phyloP scores from a whole-genome alignment of 2,797 vertebrate genomes.

The Danionella dracula region DNA sequence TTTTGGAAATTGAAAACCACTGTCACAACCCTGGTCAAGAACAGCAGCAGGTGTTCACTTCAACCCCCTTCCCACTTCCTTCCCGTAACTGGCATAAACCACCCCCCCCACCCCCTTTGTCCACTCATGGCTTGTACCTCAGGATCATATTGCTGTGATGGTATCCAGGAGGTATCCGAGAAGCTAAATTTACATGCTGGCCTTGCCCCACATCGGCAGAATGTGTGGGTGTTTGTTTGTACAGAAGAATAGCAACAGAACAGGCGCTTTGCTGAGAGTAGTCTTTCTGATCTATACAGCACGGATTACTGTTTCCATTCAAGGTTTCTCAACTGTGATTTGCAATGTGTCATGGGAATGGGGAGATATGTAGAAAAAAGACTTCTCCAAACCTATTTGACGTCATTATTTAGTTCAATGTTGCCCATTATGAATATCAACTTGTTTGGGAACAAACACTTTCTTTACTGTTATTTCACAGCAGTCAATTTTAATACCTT shows the following conservation, averaged over 20 bases:
- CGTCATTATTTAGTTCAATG: no score
- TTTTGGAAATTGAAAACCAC: slow-evolving; percentile 10
- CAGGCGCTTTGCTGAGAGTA: not conserved
- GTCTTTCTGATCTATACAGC: not conserved
- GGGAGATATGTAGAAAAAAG: no score
- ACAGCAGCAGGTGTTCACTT: slow-evolving; percentile 15
- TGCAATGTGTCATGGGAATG: no score
- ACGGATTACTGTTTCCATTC: not conserved
- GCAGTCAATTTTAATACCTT: no score
- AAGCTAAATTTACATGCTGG: slow-evolving; percentile 2
- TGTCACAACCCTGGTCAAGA: not conserved
- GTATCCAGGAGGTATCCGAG: not conserved
- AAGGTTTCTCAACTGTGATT: no score
- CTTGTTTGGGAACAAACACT: no score
- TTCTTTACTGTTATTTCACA: no score
- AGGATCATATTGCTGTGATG: slow-evolving; percentile 4
- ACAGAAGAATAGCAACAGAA: not conserved
- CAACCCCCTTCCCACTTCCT: not conserved
- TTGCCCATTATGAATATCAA: no score
- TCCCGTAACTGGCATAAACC: not conserved
- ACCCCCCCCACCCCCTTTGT: not conserved
- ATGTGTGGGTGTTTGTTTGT: not conserved
- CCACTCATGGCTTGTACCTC: not conserved
- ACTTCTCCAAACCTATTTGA: no score
- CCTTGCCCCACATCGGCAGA: not conserved